Conservation (phyloP, 2,113 vertebrate genomes). For the Calcarius ornatus region DNA sequence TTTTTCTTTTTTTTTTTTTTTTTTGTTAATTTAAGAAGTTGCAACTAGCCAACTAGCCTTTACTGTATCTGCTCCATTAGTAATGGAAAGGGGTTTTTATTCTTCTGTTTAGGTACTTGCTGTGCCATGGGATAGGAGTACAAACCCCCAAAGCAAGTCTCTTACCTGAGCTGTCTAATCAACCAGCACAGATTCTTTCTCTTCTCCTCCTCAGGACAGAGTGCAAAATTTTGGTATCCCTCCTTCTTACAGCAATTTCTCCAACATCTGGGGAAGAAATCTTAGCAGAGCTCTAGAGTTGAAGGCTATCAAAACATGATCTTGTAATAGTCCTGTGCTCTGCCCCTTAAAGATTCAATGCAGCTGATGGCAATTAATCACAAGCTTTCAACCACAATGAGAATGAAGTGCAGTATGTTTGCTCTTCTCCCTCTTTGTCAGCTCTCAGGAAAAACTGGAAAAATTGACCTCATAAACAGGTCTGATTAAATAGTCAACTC, state of each 20-base stretch:
- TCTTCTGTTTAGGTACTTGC: not conserved
- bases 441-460: not conserved
- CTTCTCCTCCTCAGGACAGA: not conserved
- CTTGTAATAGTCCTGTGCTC: not conserved
- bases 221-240: not conserved
- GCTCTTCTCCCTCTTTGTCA: not conserved
- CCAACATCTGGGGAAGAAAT: not conserved
- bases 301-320: not conserved
- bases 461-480: not conserved
- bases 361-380: not conserved
- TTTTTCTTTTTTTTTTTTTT: too few species aligned
- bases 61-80: not conserved
- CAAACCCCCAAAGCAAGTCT: not conserved
- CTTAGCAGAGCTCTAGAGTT: not conserved
- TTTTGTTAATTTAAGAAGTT: not conserved
- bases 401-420: not conserved
- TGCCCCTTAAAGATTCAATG: not conserved
- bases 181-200: rapidly evolving
- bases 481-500: not conserved
- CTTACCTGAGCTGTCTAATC: not conserved
- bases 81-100: not conserved
- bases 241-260: not conserved
- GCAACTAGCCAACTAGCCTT: not conserved
- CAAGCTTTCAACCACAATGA: not conserved
- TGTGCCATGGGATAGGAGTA: not conserved